Evolutionary conservation across 2,888 invertebrate genomes (phyloP).

Genomic region (Herminia tarsipennalis): DNA sequence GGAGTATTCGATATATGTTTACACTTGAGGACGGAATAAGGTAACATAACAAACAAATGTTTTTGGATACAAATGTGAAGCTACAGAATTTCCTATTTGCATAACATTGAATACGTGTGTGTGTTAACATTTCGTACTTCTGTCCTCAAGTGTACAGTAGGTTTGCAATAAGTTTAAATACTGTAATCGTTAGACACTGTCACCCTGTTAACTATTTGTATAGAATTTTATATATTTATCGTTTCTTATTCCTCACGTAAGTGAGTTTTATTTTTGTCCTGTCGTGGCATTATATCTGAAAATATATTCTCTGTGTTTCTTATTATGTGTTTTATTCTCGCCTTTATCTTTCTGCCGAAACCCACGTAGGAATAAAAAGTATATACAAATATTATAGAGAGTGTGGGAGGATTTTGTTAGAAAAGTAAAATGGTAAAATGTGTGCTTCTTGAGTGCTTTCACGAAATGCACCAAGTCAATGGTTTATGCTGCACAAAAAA

Average conservation of each 20-base stretch:
- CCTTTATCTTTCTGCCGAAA: neutral
- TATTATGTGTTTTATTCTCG: constrained; percentile 67
- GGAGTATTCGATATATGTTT: constrained; percentile 37
- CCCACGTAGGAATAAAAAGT: too few species aligned
- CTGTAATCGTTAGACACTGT: constrained; percentile 58
- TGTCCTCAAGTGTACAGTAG: constrained; percentile 38
- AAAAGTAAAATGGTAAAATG: too few species aligned
- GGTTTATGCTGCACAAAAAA: too few species aligned
- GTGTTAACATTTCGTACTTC: constrained; percentile 3
- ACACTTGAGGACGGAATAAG: constrained; percentile 41
- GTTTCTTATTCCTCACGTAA: constrained; percentile 75
- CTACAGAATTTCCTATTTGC: neutral
- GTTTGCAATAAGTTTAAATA: constrained; percentile 37
- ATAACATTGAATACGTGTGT: too few species aligned
- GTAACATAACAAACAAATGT: too few species aligned
- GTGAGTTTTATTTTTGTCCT: constrained; percentile 82
- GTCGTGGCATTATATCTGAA: constrained; percentile 83
- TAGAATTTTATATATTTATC: constrained; percentile 81
- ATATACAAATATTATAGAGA: too few species aligned
- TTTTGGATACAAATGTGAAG: constrained; percentile 1
- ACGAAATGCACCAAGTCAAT: too few species aligned
- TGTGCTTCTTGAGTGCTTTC: too few species aligned
- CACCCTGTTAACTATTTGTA: constrained; percentile 84
- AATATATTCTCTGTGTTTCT: constrained; percentile 85
- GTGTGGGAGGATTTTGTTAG: too few species aligned